Percentiles rank a stretch among this genome's conserved stretches.
Evolutionary conservation across 2,797 vertebrate species (phyloP).

Genomic region (Pygocentrus nattereri): DNA sequence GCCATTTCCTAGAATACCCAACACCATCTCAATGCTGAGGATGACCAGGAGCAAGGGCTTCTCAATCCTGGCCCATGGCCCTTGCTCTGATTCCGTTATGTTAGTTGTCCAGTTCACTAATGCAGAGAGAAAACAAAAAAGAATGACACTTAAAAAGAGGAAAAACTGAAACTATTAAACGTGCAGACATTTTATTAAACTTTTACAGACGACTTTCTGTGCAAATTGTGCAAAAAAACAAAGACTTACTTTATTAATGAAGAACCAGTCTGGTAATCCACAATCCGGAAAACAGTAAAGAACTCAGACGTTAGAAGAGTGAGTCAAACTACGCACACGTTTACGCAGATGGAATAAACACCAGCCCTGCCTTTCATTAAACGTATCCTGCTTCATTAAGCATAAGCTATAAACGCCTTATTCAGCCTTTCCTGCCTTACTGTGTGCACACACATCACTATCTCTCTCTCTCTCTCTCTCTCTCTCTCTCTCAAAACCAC

Average conservation of each 20-base stretch:
- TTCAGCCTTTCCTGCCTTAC: slow-evolving; percentile 46
- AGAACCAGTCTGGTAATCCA: slow-evolving; percentile 5
- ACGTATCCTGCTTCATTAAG: slow-evolving; percentile 69
- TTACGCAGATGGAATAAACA: slow-evolving; percentile 25
- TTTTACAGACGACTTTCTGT: too few species aligned
- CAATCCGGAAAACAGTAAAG: slow-evolving; percentile 5
- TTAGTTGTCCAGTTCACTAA: slow-evolving; percentile 73
- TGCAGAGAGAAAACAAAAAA: slow-evolving; percentile 2
- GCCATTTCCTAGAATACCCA: slow-evolving; percentile 75
- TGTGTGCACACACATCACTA: neutral
- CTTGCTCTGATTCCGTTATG: slow-evolving; percentile 57
- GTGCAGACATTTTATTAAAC: too few species aligned
- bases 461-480: neutral
- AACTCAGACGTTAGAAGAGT: neutral
- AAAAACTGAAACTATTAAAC: neutral
- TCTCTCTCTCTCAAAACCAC: too few species aligned
- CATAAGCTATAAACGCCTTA: slow-evolving; percentile 49
- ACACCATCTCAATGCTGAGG: slow-evolving; percentile 69
- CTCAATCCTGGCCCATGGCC: slow-evolving; percentile 59
- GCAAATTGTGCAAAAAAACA: too few species aligned
- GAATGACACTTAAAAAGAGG: neutral
- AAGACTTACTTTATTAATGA: slow-evolving; percentile 46
- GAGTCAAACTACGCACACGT: slow-evolving; percentile 15
- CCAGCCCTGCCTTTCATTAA: slow-evolving; percentile 69
- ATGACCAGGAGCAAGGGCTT: slow-evolving; percentile 71